Evolutionary conservation across 2,888 invertebrate species (phyloP).

Genomic region (Ormyrus rosae): DNA sequence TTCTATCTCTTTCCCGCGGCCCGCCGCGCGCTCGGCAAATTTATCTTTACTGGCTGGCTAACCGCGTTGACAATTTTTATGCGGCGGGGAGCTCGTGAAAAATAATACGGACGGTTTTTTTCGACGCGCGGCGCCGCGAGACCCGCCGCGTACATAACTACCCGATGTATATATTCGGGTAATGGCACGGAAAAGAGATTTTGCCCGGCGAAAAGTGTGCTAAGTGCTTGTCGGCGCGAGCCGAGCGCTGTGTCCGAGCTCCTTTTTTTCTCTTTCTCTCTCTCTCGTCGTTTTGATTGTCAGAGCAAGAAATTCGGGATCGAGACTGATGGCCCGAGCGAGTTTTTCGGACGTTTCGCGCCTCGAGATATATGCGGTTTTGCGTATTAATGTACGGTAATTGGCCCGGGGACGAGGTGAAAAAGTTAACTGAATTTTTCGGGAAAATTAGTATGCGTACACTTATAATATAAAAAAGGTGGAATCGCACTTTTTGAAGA

Average conservation of each 20-base stretch:
- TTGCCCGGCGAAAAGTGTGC: constrained; percentile 24
- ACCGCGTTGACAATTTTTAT: constrained; percentile 49
- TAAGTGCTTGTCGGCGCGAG: constrained; percentile 1
- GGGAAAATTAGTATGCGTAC: too few relatives aligned
- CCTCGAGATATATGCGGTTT: not conserved
- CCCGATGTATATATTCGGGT: not conserved
- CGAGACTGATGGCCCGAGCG: constrained; percentile 2
- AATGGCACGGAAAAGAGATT: constrained; percentile 38
- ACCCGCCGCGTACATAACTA: too few relatives aligned
- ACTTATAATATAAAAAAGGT: too few relatives aligned
- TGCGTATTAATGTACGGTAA: constrained; percentile 5
- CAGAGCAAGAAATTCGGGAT: not conserved
- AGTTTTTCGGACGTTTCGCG: constrained; percentile 1
- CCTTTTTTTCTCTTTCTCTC: not conserved
- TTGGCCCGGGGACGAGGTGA: not conserved
- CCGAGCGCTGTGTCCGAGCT: too few relatives aligned
- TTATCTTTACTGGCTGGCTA: constrained; percentile 28
- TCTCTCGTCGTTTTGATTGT: not conserved
- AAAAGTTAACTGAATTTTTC: too few relatives aligned
- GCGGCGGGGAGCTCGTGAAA: constrained; percentile 21
- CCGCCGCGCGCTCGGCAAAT: constrained; percentile 10
- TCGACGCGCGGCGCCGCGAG: not conserved
- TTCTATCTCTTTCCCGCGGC: not conserved
- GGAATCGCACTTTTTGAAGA: too few relatives aligned
- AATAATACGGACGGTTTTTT: constrained; percentile 14